phyloP scores from a whole-genome alignment of 2,888 invertebrate species.

The Lottia gigantea region DNA sequence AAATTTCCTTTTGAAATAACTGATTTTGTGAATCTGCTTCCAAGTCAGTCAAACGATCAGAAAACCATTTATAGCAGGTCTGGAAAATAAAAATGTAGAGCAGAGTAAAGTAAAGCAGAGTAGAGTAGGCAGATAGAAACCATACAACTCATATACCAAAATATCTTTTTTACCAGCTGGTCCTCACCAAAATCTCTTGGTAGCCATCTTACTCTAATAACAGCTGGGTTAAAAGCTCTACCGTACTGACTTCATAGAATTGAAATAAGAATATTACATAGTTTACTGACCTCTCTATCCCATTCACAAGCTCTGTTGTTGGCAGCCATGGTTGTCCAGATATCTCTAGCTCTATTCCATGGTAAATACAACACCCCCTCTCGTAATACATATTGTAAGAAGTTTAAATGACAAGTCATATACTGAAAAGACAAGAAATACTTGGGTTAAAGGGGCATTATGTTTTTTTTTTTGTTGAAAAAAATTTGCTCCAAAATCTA shows the following conservation, averaged over 20 bases:
- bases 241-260: too few species aligned
- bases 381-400: slow-evolving; percentile 70
- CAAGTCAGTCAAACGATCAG: slow-evolving; percentile 68
- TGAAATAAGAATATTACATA: too few species aligned
- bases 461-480: too few species aligned
- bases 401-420: slow-evolving; percentile 68
- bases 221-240: too few species aligned
- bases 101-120: too few species aligned
- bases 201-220: too few species aligned
- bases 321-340: slow-evolving; percentile 70
- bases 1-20: slow-evolving; percentile 69
- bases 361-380: slow-evolving; percentile 70
- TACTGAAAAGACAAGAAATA: slow-evolving; percentile 67
- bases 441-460: too few species aligned
- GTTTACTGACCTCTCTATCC: slow-evolving; percentile 67
- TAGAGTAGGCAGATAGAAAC: too few species aligned
- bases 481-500: too few species aligned
- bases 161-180: too few species aligned
- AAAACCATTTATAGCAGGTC: slow-evolving; percentile 71
- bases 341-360: slow-evolving; percentile 69
- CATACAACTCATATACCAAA: too few species aligned
- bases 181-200: too few species aligned
- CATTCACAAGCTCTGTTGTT: slow-evolving; percentile 68
- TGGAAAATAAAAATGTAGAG: slow-evolving; percentile 35
- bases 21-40: slow-evolving; percentile 69